Base-by-base conservation (phyloP, 2,888 invertebrate genomes). In the Himalopsyche japonica region DNA sequence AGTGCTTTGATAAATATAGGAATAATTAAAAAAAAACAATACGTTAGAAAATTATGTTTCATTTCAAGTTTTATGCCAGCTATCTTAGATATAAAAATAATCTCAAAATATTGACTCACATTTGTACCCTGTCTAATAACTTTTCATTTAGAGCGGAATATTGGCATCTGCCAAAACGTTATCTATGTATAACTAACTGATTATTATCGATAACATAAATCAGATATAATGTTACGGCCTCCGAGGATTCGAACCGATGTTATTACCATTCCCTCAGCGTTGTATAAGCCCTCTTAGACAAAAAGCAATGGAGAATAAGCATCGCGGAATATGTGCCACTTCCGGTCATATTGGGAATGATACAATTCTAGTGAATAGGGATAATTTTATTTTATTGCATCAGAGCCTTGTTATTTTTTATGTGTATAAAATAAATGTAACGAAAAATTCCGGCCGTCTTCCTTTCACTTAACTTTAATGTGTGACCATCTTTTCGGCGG, bases 321-420 rank as follows among this genome's bases (percentile, higher is more conserved):
- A 27, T 27, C 70, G 24, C 12, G 70, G 70, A 70, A 70, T 70
- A 70, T 70, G 70, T 70, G 70, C 24, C 15, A 27, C 70, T 70
- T 27, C 70, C 70, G 70, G 70, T 27, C 27, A 27, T 70, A 70
- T 70, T 30, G 27, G 27, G 27, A 70, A 70, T 70, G 70, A 70
- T 27, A 79, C 82, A 81, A 81, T 81, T 47, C 34, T 15, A 47
- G 15, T 70, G 70, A 70, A 64, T 70, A 70, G 70, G 82, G 76
- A 79, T 70, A 79, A 82, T 84, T 80, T 82, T 82, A 84, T 84
- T 84, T 84, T 82, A 84, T 84, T 80, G 77, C 77, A 84, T 84
- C 76, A 79, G 84, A 76, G 80, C 78, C 84, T 84, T 84, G 84
- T 84, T 84, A 84, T 84, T 84, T 84, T 84, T 84, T 84, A 84